These are phyloP conservation scores for Patella pellucida DNA, from an alignment of 2,888 invertebrate species.

Conservation along the genomic window DNA sequence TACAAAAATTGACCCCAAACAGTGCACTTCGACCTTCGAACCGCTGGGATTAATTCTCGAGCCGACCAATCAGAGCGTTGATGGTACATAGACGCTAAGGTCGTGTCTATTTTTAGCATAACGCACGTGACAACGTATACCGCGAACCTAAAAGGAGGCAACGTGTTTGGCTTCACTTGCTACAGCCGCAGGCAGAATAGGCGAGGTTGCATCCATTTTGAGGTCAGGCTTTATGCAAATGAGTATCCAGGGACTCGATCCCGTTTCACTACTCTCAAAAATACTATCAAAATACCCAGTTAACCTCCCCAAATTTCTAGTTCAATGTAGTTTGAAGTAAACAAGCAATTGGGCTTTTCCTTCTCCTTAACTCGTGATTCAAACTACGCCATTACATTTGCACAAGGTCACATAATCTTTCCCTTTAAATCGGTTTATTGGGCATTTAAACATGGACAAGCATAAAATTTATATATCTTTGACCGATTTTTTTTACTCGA, in stretches of 20 bases:
- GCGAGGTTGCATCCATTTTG: neutral
- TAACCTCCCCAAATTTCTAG: conserved; percentile 5
- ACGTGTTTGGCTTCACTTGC: neutral
- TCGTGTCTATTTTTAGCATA: neutral
- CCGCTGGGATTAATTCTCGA: neutral
- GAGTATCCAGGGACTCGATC: neutral
- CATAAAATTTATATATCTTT: neutral
- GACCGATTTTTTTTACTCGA: neutral
- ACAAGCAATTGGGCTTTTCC: neutral
- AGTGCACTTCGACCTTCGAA: neutral
- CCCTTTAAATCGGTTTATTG: too few species aligned
- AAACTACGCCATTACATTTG: neutral
- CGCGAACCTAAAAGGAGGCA: neutral
- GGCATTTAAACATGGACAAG: neutral
- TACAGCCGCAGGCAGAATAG: neutral
- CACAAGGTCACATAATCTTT: neutral
- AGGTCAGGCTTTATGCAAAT: conserved; percentile 10
- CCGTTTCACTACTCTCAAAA: neutral
- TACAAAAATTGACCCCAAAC: neutral
- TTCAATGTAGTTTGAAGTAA: neutral
- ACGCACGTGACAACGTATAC: conserved; percentile 2
- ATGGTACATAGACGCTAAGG: neutral
- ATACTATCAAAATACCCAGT: conserved; percentile 10
- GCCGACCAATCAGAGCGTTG: neutral
- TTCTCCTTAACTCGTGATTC: neutral